phyloP scores from a whole-genome alignment of 2,797 vertebrate species.

The Tympanoctomys barrerae region DNA sequence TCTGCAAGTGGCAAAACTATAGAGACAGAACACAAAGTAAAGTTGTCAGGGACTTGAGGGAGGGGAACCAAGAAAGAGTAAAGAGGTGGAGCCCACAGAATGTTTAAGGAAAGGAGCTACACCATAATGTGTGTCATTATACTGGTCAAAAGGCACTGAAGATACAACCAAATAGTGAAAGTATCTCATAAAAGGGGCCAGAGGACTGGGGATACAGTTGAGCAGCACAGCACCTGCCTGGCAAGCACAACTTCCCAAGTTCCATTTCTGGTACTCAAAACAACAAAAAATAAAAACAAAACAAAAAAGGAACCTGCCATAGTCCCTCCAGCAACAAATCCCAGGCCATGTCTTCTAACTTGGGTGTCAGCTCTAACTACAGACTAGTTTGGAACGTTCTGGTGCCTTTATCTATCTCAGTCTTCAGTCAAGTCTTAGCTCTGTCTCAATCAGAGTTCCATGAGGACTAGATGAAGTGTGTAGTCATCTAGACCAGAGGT shows the following conservation, averaged over 20 bases:
- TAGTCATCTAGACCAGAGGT: not conserved
- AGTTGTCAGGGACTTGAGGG: not conserved
- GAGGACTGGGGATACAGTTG: too few relatives aligned
- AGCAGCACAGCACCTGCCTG: too few relatives aligned
- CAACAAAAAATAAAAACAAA: too few relatives aligned
- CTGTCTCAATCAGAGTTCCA: not conserved
- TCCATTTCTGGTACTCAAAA: too few relatives aligned
- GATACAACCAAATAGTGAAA: not conserved
- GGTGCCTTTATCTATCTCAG: not conserved
- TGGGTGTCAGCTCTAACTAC: not conserved
- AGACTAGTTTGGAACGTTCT: not conserved
- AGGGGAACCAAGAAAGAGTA: not conserved
- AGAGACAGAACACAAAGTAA: not conserved
- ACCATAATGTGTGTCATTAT: not conserved
- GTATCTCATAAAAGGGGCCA: not conserved
- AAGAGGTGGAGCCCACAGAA: not conserved
- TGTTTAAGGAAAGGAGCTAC: not conserved
- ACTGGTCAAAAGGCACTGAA: not conserved
- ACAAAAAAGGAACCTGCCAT: not conserved
- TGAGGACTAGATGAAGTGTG: not conserved
- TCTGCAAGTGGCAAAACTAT: not conserved
- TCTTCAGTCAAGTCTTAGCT: not conserved
- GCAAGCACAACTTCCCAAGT: too few relatives aligned
- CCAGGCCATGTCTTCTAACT: not conserved
- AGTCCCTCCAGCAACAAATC: not conserved